phyloP scores from a whole-genome alignment of 30 jellyfish, hydroid and myxozoan species.

The Rhopilema esculentum region DNA sequence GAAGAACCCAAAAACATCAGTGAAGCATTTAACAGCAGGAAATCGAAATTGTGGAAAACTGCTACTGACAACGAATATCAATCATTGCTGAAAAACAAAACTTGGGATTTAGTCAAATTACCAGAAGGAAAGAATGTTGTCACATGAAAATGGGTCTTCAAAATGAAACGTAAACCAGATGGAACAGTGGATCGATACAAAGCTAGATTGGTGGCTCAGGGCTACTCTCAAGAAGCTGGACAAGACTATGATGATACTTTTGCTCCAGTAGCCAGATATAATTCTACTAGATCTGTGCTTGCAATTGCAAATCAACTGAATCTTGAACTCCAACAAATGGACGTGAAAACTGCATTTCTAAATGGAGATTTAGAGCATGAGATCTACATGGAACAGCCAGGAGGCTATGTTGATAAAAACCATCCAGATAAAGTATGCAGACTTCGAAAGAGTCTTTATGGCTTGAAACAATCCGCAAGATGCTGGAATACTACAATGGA shows the following conservation, averaged over 20 bases:
- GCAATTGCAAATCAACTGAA: slow-evolving; percentile 32
- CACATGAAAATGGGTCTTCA: slow-evolving; percentile 32
- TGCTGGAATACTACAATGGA: slow-evolving; percentile 71
- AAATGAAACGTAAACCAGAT: slow-evolving; percentile 20
- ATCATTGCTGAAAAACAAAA: slow-evolving; percentile 9
- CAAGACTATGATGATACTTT: slow-evolving; percentile 32
- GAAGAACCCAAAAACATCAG: slow-evolving; percentile 42
- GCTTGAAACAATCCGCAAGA: slow-evolving; percentile 76
- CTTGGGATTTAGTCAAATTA: slow-evolving; percentile 19
- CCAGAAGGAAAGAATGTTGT: slow-evolving; percentile 33
- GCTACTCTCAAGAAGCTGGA: slow-evolving; percentile 48
- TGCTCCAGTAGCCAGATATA: slow-evolving; percentile 50
- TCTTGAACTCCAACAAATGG: slow-evolving; percentile 55
- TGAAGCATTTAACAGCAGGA: slow-evolving; percentile 37
- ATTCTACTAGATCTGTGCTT: slow-evolving; percentile 22
- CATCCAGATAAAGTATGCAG: slow-evolving; percentile 59
- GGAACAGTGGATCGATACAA: slow-evolving; percentile 20
- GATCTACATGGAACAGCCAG: slow-evolving; percentile 75
- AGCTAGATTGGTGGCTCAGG: slow-evolving; percentile 36
- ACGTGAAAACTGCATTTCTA: slow-evolving; percentile 40
- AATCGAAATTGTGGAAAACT: slow-evolving; percentile 28
- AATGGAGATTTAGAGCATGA: slow-evolving; percentile 64
- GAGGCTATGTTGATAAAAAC: slow-evolving; percentile 49
- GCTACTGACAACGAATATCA: slow-evolving; percentile 8
- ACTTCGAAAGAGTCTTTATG: slow-evolving; percentile 64